Conservation (phyloP, 1,140 invertebrate genomes). For the Drosophila athabasca region DNA sequence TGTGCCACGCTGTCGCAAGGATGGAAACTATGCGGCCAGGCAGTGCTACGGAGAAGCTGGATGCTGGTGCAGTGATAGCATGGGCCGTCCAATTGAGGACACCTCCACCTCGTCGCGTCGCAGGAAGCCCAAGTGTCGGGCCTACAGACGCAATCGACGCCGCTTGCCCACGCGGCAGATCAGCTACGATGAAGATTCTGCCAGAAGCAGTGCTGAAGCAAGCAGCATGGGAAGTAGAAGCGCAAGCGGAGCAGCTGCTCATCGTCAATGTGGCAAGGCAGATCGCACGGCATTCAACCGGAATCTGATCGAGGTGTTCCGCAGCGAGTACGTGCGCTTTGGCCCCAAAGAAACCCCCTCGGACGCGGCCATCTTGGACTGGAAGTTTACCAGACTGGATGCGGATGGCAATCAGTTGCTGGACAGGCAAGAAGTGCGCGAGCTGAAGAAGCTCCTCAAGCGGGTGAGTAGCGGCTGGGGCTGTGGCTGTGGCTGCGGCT, state of each 20-base stretch:
- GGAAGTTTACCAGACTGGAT: conserved; percentile 95
- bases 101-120: conserved; percentile 87
- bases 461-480: conserved; percentile 85
- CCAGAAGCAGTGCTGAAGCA: conserved; percentile 42
- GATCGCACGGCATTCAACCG: conserved; percentile 92
- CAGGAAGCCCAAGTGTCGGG: conserved; percentile 88
- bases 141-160: conserved; percentile 76
- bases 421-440: conserved; percentile 91
- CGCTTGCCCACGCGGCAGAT: conserved; percentile 67
- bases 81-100: conserved; percentile 90
- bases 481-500: conserved; percentile 6
- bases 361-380: conserved; percentile 88
- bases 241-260: conserved; percentile 31
- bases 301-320: conserved; percentile 92
- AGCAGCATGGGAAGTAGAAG: no score
- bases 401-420: conserved; percentile 89
- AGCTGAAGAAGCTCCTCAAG: conserved; percentile 91
- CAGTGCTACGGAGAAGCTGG: conserved; percentile 92
- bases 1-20: conserved; percentile 89
- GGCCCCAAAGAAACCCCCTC: conserved; percentile 59
- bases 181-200: conserved; percentile 37
- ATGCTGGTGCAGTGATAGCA: conserved; percentile 91
- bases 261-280: conserved; percentile 86
- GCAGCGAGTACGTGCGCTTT: conserved; percentile 88
- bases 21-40: conserved; percentile 92